Percentiles rank a stretch among this genome's conserved stretches.
Conservation (phyloP, 2,888 invertebrate species). For the Lithophane leautieri region DNA sequence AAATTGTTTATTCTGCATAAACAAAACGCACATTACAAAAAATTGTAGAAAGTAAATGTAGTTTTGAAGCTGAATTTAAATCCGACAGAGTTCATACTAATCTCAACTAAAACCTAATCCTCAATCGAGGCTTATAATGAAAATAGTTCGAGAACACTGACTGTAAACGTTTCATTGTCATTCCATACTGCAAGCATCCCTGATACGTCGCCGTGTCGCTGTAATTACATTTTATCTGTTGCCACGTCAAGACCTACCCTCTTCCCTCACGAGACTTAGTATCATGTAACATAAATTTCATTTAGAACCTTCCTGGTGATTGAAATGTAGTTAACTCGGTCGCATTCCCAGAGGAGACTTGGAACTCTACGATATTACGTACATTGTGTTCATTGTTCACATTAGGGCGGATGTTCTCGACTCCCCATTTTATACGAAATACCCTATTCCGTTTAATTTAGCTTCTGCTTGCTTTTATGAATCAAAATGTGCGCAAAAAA, state of each 20-base stretch:
- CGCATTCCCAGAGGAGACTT: constrained; percentile 43
- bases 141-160: constrained; percentile 4
- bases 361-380: constrained; percentile 34
- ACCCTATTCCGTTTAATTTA: constrained; percentile 25
- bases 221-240: constrained; percentile 46
- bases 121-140: not conserved
- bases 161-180: constrained; percentile 14
- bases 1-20: too few relatives aligned
- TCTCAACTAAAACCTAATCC: not conserved
- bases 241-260: constrained; percentile 24
- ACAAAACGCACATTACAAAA: too few relatives aligned
- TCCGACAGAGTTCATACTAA: not conserved
- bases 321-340: constrained; percentile 57
- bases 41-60: too few relatives aligned
- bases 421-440: constrained; percentile 16
- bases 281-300: constrained; percentile 46
- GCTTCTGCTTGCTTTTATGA: constrained; percentile 21
- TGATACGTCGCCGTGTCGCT: constrained; percentile 3
- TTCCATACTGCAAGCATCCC: constrained; percentile 17
- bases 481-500: not conserved
- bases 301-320: constrained; percentile 50
- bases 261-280: constrained; percentile 12
- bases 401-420: constrained; percentile 15
- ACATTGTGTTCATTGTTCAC: constrained; percentile 43
- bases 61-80: not conserved